These are phyloP conservation scores for Corvus moneduloides DNA, from an alignment of 2,113 vertebrate species.

Conservation along the genomic window DNA sequence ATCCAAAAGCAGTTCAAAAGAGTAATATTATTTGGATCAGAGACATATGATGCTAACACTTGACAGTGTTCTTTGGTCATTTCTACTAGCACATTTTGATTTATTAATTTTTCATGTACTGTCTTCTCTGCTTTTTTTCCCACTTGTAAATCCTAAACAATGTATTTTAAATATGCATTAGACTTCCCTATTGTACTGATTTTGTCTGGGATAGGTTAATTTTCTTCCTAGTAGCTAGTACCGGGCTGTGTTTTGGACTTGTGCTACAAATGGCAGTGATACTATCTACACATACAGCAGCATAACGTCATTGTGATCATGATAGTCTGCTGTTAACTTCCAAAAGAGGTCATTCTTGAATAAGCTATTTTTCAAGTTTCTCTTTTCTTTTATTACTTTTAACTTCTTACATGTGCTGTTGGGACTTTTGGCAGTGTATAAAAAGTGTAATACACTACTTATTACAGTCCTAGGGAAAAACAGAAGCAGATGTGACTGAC, in stretches of 20 bases:
- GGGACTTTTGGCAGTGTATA: neutral
- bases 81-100: neutral
- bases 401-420: neutral
- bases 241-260: neutral
- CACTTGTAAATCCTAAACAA: neutral
- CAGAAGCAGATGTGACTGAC: neutral
- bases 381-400: neutral
- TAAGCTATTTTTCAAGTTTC: neutral
- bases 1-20: neutral
- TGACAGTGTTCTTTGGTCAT: neutral
- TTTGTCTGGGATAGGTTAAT: neutral
- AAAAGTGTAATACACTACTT: neutral
- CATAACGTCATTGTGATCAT: rapidly evolving
- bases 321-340: neutral
- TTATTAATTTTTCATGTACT: neutral
- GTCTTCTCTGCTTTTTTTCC: neutral
- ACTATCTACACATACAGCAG: rapidly evolving
- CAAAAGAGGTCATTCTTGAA: neutral
- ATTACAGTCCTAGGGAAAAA: neutral
- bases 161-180: neutral
- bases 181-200: neutral
- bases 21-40: neutral
- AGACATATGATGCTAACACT: neutral
- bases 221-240: neutral
- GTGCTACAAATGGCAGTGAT: neutral